Percentiles rank a stretch among this genome's conserved stretches.
These are phyloP conservation scores for Julus scandinavius DNA, from an alignment of 2,888 invertebrate genomes.

Conservation along the genomic window DNA sequence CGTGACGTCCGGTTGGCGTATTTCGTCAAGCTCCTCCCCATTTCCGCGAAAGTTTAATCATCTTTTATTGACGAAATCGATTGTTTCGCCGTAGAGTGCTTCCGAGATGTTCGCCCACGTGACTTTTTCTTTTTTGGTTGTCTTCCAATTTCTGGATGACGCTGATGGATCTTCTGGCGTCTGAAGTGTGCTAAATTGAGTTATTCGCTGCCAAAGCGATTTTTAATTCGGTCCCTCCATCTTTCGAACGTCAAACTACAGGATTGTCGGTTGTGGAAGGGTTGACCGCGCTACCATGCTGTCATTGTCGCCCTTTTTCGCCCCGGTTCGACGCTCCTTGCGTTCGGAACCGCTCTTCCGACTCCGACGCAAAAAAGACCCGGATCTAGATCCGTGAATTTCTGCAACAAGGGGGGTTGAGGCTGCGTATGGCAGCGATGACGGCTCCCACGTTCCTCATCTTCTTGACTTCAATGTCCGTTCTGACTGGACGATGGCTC, in stretches of 20 bases:
- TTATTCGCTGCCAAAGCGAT: not conserved
- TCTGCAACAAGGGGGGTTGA: not conserved
- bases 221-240: not conserved
- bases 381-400: not conserved
- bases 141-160: not conserved
- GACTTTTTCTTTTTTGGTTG: not conserved
- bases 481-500: not conserved
- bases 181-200: not conserved
- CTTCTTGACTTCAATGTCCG: not conserved
- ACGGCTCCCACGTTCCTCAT: not conserved
- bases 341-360: not conserved
- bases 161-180: not conserved
- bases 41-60: not conserved
- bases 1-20: not conserved
- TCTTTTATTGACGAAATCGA: not conserved
- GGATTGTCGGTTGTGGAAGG: no score
- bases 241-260: not conserved
- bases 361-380: constrained; percentile 2
- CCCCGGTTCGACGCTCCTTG: not conserved
- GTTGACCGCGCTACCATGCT: not conserved
- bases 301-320: not conserved
- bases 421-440: not conserved
- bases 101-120: not conserved
- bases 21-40: not conserved
- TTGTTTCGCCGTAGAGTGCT: not conserved